A percentile compares a stretch with the other conserved stretches of the same genome.
Conservation (phyloP, 2,797 vertebrate genomes). For the Decapterus maruadsi region DNA sequence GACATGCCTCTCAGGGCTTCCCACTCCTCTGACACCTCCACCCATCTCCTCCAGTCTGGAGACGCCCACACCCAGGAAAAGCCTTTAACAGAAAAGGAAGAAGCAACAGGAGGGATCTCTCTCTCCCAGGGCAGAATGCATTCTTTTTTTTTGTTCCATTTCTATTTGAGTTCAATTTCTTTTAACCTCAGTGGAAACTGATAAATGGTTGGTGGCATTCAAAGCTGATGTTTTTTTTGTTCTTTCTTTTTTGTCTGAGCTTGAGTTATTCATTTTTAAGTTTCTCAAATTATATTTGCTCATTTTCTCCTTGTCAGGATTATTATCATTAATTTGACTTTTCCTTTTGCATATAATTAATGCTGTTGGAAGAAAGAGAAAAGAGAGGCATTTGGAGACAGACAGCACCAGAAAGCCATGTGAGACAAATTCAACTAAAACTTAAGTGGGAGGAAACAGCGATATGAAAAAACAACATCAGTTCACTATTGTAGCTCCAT, state of each 20-base stretch:
- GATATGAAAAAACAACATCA: slow-evolving; percentile 10
- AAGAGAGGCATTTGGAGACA: background rate
- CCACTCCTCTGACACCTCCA: background rate
- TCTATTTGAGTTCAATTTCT: background rate
- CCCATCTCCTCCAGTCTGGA: no score
- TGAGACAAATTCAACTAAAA: slow-evolving; percentile 27
- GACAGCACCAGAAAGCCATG: background rate
- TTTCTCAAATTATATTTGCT: background rate
- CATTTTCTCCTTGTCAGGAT: no score
- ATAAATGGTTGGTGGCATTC: background rate
- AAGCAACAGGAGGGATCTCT: background rate
- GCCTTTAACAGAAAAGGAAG: background rate
- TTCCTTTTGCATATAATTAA: background rate
- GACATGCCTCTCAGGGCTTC: background rate
- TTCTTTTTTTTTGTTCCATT: background rate
- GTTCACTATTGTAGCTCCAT: slow-evolving; percentile 19
- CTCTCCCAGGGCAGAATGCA: no score
- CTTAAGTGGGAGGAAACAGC: slow-evolving; percentile 28
- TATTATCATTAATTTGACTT: background rate
- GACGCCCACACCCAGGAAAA: background rate
- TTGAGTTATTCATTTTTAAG: background rate
- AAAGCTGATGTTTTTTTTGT: background rate
- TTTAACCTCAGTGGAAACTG: background rate
- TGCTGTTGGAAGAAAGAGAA: background rate
- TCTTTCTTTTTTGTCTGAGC: background rate